Evolutionary conservation across 2,888 invertebrate genomes (phyloP).

Genomic region (Eupithecia tripunctaria): DNA sequence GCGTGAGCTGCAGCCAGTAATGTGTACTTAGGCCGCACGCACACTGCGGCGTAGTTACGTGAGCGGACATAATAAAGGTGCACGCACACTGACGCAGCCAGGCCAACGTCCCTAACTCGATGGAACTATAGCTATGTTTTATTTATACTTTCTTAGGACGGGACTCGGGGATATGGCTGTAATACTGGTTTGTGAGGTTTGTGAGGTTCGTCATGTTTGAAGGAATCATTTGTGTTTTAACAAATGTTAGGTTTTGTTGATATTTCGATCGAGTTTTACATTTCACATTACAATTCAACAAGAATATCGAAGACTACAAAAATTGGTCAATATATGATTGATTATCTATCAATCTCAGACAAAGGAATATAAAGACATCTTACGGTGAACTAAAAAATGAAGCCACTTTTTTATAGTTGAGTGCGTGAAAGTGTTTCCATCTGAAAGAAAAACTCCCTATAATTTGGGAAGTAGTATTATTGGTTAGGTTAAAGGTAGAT

Average conservation of each 20-base stretch:
- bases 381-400: too few species aligned
- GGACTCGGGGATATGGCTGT: conserved; percentile 57
- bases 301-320: neutral
- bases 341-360: neutral
- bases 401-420: too few species aligned
- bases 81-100: conserved; percentile 59
- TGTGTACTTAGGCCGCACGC: conserved; percentile 75
- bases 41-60: conserved; percentile 63
- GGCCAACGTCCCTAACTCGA: conserved; percentile 80
- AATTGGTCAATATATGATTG: neutral
- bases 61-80: conserved; percentile 63
- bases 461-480: too few species aligned
- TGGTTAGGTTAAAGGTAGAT: too few species aligned
- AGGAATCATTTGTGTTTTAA: neutral
- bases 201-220: neutral
- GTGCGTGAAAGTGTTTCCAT: too few species aligned
- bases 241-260: neutral
- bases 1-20: conserved; percentile 53
- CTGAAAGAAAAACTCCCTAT: too few species aligned
- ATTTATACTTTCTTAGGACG: conserved; percentile 81
- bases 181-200: conserved; percentile 31
- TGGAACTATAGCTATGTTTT: conserved; percentile 76
- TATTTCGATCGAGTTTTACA: neutral
- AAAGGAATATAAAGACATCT: too few species aligned
- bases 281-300: too few species aligned